Evolutionary conservation across 2,888 invertebrate species (phyloP), one percentile per base, ranked within the genome.

Genomic region (Xestoiulus laeticollis): DNA sequence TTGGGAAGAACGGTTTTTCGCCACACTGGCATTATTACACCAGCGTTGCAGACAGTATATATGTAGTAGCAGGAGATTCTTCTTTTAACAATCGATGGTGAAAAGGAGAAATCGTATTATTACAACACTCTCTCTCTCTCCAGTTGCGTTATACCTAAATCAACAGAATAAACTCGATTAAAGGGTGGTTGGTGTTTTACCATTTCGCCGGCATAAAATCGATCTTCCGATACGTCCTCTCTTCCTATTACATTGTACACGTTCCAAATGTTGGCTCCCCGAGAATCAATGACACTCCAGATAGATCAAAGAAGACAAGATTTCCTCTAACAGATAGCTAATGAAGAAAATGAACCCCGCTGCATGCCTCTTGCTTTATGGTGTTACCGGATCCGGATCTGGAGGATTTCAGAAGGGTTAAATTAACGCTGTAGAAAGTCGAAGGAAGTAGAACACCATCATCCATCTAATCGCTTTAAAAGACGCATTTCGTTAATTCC

Each of bases 101-200:
- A 78, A 78, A 78, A 30, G 14, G 78, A 78, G 78, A 78, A 78
- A 78, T 78, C 78, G 78, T 26, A 78, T 78, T 78, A 78, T 78
- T 78, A 30, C 78, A 16, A 78, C 78, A 30, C 78, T 78, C 30
- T 30, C 78, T 22, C 6, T 1, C 22, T 26, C n/a, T 38, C 30
- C 30, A 78, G 59, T 59, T 59, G 59, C 59, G 59, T 78, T 14
- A 14, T 78, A 30, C 78, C 78, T 78, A 78, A 78, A 78, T 78
- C 78, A 78, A 78, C 78, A 14, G 30, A 78, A 30, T 30, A 78
- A 78, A 78, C 78, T 78, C 78, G 78, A 78, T 78, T 78, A 78
- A 78, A 78, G 78, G 78, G 30, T 78, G 78, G 78, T 78, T 78
- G 78, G 78, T 78, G 78, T 78, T 78, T 78, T 78, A 78, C 78